phyloP scores from a whole-genome alignment of 1,140 invertebrate species.

The Cydia strobilella region DNA sequence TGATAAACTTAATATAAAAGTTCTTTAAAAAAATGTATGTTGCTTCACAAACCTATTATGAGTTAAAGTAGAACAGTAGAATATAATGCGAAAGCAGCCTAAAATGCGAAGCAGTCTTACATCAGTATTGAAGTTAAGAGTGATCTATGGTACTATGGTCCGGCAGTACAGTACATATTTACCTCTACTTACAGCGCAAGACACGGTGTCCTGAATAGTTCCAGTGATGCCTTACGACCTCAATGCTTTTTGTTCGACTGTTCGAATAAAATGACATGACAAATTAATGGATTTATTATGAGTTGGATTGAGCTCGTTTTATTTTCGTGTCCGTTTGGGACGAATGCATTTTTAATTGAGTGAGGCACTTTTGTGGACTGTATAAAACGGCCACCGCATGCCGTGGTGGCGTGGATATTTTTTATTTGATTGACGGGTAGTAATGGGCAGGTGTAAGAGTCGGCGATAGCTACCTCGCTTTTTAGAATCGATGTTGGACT shows the following conservation, averaged over 20 bases:
- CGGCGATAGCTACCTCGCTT: slow-evolving; percentile 69
- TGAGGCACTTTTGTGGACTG: slow-evolving; percentile 76
- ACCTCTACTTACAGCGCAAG: slow-evolving; percentile 68
- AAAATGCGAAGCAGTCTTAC: background rate
- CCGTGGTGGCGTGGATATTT: slow-evolving; percentile 56
- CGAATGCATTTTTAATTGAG: slow-evolving; percentile 80
- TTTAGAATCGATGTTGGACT: slow-evolving; percentile 58
- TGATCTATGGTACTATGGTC: slow-evolving; percentile 56
- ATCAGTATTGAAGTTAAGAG: background rate
- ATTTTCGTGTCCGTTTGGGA: slow-evolving; percentile 68
- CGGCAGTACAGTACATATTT: slow-evolving; percentile 44
- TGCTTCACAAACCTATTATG: too few relatives aligned
- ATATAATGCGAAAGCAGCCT: too few relatives aligned
- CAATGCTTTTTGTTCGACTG: slow-evolving; percentile 66
- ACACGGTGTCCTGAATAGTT: slow-evolving; percentile 56
- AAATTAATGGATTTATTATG: slow-evolving; percentile 80
- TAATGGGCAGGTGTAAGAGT: slow-evolving; percentile 76
- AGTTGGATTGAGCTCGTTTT: slow-evolving; percentile 68
- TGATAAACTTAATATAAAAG: background rate
- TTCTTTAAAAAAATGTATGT: too few relatives aligned
- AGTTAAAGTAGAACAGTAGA: too few relatives aligned
- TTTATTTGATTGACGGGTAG: slow-evolving; percentile 77
- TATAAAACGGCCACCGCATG: slow-evolving; percentile 75
- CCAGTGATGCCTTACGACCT: slow-evolving; percentile 61
- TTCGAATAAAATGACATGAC: slow-evolving; percentile 78